Percentiles rank a stretch among this genome's conserved stretches.
Conservation (phyloP, 2,113 vertebrate species). For the Tyto alba region DNA sequence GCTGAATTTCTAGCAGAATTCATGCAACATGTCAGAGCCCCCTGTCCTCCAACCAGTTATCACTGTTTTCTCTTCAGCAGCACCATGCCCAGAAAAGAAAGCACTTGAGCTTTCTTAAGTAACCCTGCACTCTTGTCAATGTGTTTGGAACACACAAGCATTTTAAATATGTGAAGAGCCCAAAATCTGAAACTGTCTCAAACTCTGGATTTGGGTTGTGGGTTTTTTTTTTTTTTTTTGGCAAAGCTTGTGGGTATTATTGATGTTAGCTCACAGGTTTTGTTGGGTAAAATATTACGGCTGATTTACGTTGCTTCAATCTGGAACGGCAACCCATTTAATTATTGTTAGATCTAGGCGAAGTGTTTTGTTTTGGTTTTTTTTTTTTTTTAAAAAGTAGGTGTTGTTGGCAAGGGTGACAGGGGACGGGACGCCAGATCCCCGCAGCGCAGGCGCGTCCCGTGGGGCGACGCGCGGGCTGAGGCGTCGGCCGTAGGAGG, state of each 20-base stretch:
- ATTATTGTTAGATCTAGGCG: not conserved
- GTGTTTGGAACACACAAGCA: not conserved
- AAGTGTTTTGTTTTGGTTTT: too few species aligned
- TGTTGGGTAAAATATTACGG: not conserved
- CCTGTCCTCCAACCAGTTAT: not conserved
- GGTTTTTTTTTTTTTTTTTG: not conserved
- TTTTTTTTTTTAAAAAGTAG: too few species aligned
- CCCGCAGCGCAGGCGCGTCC: not conserved
- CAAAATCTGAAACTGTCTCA: not conserved
- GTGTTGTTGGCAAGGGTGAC: too few species aligned
- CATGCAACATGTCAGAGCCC: fast-evolving
- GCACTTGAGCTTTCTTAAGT: not conserved
- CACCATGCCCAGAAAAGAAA: not conserved
- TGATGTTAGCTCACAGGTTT: fast-evolving
- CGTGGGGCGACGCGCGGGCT: too few species aligned
- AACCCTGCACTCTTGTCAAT: not conserved
- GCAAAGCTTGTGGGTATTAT: not conserved
- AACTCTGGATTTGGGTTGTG: not conserved
- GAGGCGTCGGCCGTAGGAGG: not conserved
- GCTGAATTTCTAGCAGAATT: not conserved
- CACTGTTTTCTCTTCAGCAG: not conserved
- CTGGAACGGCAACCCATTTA: not conserved
- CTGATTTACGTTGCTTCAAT: not conserved
- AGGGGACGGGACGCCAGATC: too few species aligned
- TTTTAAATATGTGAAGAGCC: not conserved